Evolutionary conservation across 1,140 invertebrate genomes (phyloP), one percentile per base, ranked within the genome.

Genomic region (Cylas formicarius): DNA sequence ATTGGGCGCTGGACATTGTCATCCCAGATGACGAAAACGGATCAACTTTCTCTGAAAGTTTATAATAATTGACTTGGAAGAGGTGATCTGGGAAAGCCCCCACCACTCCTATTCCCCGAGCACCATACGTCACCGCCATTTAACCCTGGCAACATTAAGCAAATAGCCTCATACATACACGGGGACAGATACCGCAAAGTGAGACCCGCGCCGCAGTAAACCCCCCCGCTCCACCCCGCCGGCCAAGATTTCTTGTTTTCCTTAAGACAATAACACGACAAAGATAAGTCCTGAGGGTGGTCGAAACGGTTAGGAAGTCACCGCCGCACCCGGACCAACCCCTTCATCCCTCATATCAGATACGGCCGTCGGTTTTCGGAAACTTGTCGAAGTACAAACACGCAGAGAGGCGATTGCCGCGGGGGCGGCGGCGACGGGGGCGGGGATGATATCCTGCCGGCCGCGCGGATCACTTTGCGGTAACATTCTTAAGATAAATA

Each of bases 401-500:
- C 45, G 54, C 41, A 49, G 56, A n/a, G n/a, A n/a, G n/a, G n/a
- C n/a, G n/a, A n/a, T 58, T 62, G 60, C 56, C 60, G 55, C 48
- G 37, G 52, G 57, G 44, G 43, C 32, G 23, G 38, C 56, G 50
- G 26, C 9, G 20, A 20, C 4, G 35, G 13, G 18, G n/a, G n/a
- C n/a, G n/a, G n/a, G 11, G 31, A 22, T 27, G 38, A 54, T 53
- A 58, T 56, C 56, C 56, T 50, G 53, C 38, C 49, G 52, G 55
- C 56, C 57, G 48, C 52, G 54, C 56, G 56, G 60, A 62, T 62
- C 57, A 61, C 55, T 52, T 57, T 63, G 58, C 59, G 61, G 61
- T 63, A 58, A 60, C 58, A 60, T 52, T 52, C 61, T 58, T 52
- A 58, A 63, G 61, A 63, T 63, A 63, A 63, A 63, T 61, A 63